Evolutionary conservation across 2,797 vertebrate species (phyloP), one percentile per base, ranked within the genome.

Genomic region (Arctocebus calabarensis): DNA sequence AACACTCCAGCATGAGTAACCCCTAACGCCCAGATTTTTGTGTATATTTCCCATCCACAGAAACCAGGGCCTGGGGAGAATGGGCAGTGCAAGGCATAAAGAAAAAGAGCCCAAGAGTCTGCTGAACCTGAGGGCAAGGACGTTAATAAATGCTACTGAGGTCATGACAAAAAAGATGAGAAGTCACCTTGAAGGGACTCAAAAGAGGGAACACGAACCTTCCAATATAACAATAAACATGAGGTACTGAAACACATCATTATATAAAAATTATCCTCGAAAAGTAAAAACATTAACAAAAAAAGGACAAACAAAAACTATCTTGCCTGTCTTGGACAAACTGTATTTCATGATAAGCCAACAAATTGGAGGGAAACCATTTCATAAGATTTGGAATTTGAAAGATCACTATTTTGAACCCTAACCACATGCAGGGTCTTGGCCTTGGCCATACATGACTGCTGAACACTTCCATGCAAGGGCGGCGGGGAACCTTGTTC

Each of bases 401-500:
- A 45, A 73, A 64, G 5, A 5, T 71, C 40, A 71, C 14, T 0
- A 17, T 55, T 55, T 9, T 55, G 52, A 59, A 37, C 23, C 23
- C 27, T 3, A 0, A 4, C 64, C 32, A 66, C 32, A 66, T 32
- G 19, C 12, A 2, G 5, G 3, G 2, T 27, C 16, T 23, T 4
- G 22, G 27, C 17, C 4, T 2, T 1, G 3, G 14, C n/a, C 43
- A 2, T 2, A 55, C n/a, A 19, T n/a, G 29, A 8, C 22, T 19
- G 3, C 14, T 71, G 10, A 64, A n/a, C 1, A 14, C 71, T 3
- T 43, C 29, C 14, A 77, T 55, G 57, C 14, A 55, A 71, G 17
- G n/a, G 22, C 0, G 4, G 13, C 12, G 32, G 48, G 11, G 19
- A 48, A 57, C 3, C 40, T 59, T 4, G 0, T 13, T 16, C 34